A percentile compares a stretch with the other conserved stretches of the same genome.
phyloP scores from a whole-genome alignment of 23 tunicate genomes.

The Diplosoma virens region DNA sequence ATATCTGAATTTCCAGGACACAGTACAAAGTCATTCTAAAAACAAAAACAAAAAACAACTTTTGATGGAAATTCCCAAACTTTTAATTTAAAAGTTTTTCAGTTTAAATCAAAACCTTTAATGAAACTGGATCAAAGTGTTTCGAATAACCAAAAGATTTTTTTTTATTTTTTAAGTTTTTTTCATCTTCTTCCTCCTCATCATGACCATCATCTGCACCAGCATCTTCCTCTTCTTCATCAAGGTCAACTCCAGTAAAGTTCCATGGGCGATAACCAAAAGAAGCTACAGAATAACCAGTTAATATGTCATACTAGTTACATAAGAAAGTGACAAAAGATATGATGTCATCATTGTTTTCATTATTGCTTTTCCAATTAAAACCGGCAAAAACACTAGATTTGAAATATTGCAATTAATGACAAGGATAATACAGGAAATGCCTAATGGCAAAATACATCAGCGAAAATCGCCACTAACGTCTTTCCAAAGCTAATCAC shows the following conservation, averaged over 20 bases:
- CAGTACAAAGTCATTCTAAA: conserved; percentile 64
- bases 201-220: conserved; percentile 57
- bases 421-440: too few species aligned
- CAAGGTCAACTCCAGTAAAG: conserved; percentile 77
- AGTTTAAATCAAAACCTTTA: conserved; percentile 49
- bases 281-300: conserved; percentile 37
- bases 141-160: conserved; percentile 74
- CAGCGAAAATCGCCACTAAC: too few species aligned
- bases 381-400: too few species aligned
- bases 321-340: too few species aligned
- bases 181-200: conserved; percentile 88
- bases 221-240: conserved; percentile 97
- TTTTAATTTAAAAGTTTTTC: neutral
- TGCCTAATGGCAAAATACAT: too few species aligned
- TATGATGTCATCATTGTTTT: too few species aligned
- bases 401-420: too few species aligned
- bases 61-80: neutral
- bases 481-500: too few species aligned
- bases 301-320: too few species aligned
- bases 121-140: conserved; percentile 86
- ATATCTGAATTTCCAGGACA: conserved; percentile 94
- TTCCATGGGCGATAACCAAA: conserved; percentile 79
- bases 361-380: too few species aligned
- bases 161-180: conserved; percentile 58
- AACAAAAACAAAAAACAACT: neutral